These are phyloP conservation scores for Heliothis virescens DNA, from an alignment of 1,140 invertebrate genomes.

Conservation along the genomic window DNA sequence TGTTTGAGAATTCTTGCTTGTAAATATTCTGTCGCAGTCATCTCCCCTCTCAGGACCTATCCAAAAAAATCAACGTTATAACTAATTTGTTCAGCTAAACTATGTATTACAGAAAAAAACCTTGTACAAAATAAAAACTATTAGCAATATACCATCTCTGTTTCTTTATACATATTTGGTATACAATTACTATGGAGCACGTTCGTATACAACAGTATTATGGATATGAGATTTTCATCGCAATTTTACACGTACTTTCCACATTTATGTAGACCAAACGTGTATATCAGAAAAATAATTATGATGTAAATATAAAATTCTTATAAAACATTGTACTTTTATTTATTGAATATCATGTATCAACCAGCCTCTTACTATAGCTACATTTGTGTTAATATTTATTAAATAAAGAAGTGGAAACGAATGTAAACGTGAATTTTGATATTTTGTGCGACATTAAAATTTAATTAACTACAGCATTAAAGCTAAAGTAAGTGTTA, in stretches of 20 bases:
- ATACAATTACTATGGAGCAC: not conserved
- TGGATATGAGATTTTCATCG: slow-evolving; percentile 9
- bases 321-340: slow-evolving; percentile 45
- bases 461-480: slow-evolving; percentile 30
- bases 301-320: slow-evolving; percentile 34
- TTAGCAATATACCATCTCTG: slow-evolving; percentile 36
- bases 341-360: slow-evolving; percentile 31
- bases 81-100: slow-evolving; percentile 26
- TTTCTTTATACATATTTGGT: slow-evolving; percentile 29
- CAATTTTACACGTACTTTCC: not conserved
- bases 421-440: slow-evolving; percentile 8
- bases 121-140: slow-evolving; percentile 40
- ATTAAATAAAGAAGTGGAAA: slow-evolving; percentile 23
- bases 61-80: slow-evolving; percentile 32
- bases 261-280: slow-evolving; percentile 31
- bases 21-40: slow-evolving; percentile 39
- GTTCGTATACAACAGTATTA: slow-evolving; percentile 13
- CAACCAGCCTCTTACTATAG: slow-evolving; percentile 35
- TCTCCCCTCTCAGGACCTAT: slow-evolving; percentile 30
- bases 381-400: slow-evolving; percentile 29
- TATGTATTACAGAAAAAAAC: slow-evolving; percentile 20
- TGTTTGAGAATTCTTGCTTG: slow-evolving; percentile 18
- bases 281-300: slow-evolving; percentile 28
- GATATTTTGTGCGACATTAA: slow-evolving; percentile 26
- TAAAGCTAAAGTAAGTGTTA: slow-evolving; percentile 40